Evolutionary conservation across 1,140 invertebrate genomes (phyloP).

Genomic region (Trinorchestia longiramus): DNA sequence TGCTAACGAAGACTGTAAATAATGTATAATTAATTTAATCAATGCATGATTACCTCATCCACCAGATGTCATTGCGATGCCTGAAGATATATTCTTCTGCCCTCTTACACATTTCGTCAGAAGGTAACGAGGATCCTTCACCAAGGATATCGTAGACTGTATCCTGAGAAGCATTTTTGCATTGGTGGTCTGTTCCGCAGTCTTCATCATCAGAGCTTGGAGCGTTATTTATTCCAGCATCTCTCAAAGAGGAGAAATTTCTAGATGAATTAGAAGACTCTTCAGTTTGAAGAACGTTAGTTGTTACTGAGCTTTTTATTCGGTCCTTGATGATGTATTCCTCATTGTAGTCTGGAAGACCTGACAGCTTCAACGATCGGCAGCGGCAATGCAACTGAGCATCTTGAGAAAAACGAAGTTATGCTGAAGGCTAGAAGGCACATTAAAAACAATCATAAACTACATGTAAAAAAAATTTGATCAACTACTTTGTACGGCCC

Average conservation of each 20-base stretch:
- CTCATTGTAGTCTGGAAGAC: neutral
- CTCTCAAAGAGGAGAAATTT: neutral
- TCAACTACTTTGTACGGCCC: too few species aligned
- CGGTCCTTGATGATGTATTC: neutral
- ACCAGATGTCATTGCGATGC: neutral
- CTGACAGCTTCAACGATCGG: neutral
- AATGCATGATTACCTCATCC: neutral
- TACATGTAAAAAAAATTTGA: too few species aligned
- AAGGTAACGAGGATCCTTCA: neutral
- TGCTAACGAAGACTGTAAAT: neutral
- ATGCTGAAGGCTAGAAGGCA: neutral
- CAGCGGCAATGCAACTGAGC: neutral
- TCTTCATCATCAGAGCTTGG: neutral
- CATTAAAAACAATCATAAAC: neutral
- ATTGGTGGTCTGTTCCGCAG: neutral
- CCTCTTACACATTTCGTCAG: neutral
- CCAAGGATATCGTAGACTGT: neutral
- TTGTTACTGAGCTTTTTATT: neutral
- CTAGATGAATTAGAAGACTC: neutral
- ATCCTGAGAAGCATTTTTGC: neutral
- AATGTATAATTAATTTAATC: neutral
- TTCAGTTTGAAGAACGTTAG: neutral
- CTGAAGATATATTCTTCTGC: neutral
- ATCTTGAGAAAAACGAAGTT: neutral
- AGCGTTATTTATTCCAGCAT: neutral